Conservation (phyloP, 2,797 vertebrate genomes). For the Xiphorhynchus erythropygius region DNA sequence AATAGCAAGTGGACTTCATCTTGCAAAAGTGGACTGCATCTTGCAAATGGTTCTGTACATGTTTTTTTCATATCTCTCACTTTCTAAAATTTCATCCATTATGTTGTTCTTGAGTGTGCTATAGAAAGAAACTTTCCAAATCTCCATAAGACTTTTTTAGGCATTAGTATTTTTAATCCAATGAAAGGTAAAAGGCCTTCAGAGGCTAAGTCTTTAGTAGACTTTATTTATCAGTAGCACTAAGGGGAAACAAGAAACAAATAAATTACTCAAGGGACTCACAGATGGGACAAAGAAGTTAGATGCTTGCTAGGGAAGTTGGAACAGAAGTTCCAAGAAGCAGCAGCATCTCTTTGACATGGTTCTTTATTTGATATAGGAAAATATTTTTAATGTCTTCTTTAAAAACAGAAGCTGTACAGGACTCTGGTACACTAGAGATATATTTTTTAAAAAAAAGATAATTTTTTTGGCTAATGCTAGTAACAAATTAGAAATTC, state of each 20-base stretch:
- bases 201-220: background rate
- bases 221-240: background rate
- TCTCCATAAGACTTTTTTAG: background rate
- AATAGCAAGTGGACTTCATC: background rate
- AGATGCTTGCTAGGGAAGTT: background rate
- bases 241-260: background rate
- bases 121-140: background rate
- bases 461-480: background rate
- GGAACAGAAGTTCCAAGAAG: background rate
- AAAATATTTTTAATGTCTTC: background rate
- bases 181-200: background rate
- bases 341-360: background rate
- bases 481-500: background rate
- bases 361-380: background rate
- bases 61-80: background rate
- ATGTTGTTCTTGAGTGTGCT: background rate
- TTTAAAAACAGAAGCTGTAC: background rate
- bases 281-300: background rate
- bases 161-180: background rate
- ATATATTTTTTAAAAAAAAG: too few species aligned
- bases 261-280: background rate
- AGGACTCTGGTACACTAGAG: background rate
- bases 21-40: background rate
- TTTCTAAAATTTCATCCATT: background rate
- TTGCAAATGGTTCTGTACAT: background rate